phyloP scores from a whole-genome alignment of 1,140 invertebrate species.

The Bicyclus anynana region DNA sequence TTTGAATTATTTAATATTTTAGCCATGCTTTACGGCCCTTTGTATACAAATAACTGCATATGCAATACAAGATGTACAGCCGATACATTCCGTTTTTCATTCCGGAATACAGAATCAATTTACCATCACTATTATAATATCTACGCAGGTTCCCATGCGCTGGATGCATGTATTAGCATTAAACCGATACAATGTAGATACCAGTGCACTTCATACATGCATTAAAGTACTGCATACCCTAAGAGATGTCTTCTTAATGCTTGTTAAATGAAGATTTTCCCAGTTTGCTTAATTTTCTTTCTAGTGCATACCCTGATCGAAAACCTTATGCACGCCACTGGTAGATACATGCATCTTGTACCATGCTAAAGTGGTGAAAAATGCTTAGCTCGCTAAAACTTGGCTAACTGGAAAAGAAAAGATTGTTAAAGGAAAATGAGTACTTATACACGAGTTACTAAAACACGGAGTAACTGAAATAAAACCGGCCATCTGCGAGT shows the following conservation, averaged over 20 bases:
- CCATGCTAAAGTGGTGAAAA: too few relatives aligned
- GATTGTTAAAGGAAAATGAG: too few relatives aligned
- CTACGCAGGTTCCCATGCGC: conserved; percentile 13
- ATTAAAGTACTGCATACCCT: too few relatives aligned
- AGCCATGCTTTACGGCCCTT: conserved; percentile 17
- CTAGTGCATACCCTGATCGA: too few relatives aligned
- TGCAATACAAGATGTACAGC: conserved; percentile 10
- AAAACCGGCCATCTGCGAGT: too few relatives aligned
- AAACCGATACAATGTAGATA: conserved; percentile 15
- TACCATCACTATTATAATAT: conserved; percentile 25
- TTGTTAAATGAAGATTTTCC: too few relatives aligned
- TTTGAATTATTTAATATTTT: neutral
- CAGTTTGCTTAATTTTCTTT: too few relatives aligned
- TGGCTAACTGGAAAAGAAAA: neutral
- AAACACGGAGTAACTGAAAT: too few relatives aligned
- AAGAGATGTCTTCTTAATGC: too few relatives aligned
- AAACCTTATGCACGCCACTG: too few relatives aligned
- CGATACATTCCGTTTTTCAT: conserved; percentile 21
- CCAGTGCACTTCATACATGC: conserved; percentile 6
- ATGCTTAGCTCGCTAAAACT: neutral
- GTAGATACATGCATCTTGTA: too few relatives aligned
- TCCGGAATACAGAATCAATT: conserved; percentile 13
- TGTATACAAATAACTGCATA: conserved; percentile 21
- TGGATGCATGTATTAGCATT: conserved; percentile 22
- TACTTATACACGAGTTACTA: too few relatives aligned